Base-by-base conservation (phyloP, 2,113 vertebrate genomes). In the Datnioides undecimradiatus region DNA sequence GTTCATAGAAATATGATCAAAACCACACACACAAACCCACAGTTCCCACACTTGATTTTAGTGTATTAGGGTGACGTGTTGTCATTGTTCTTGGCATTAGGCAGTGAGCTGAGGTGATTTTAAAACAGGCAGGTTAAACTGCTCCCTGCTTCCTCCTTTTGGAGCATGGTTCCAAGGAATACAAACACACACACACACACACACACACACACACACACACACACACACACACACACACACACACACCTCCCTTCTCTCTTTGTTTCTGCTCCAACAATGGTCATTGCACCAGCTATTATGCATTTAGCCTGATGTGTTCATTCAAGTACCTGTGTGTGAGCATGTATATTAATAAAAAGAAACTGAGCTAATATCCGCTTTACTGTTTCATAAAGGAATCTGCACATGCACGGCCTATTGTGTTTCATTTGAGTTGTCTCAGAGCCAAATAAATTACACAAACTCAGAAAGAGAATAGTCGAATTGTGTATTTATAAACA, bases 91-190 rank as follows among this genome's bases (percentile, higher is more conserved):
- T 73, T 52, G 16, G 31, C 62, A 23, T 74, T 49, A 59, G 72
- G 68, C 82, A 51, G 36, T 78, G 85, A 89, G 41, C 71, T 83
- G n/a, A 51, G 74, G 65, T 48, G 31, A 14, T 71, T 54, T 71
- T 58, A 71, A 43, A 80, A 60, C 25, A 36, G 52, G 40, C 65
- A 72, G 65, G 71, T 58, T 70, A 62, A 34, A 57, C 67, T 12
- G 66, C 75, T 49, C 10, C 8, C 25, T 62, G 40, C 78, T 80
- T 79, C 81, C 72, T 91, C 85, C 65, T 60, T 86, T 64, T 78
- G 58, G 67, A 76, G 67, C n/a, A 0, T 17, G 6, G 60, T 79
- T 86, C 78, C 68, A 79, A 76, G 70, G 81, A 73, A 73, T 72
- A 76, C 49, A 80, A 63, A 7, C 27, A 31, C 59, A 40, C 19